These are phyloP conservation scores for Donacobius atricapilla DNA, from an alignment of 2,113 vertebrate species.

Conservation along the genomic window DNA sequence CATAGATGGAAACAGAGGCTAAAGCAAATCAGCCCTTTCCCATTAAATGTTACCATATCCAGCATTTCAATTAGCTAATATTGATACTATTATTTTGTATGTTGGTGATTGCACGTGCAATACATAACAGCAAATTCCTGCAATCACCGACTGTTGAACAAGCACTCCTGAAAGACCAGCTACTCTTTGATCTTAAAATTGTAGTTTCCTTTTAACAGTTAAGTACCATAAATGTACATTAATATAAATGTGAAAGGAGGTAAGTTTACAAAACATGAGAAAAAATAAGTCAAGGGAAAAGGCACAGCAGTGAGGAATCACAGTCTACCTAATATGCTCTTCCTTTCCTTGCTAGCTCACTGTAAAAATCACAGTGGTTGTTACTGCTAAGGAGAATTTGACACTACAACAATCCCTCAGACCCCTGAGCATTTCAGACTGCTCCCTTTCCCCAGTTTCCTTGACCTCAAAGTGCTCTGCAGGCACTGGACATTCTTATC, in stretches of 20 bases:
- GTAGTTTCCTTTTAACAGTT: background rate
- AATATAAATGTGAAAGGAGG: background rate
- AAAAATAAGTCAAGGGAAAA: background rate
- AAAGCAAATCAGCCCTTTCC: background rate
- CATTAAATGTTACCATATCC: background rate
- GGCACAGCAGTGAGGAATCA: background rate
- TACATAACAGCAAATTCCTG: slow-evolving; percentile 17
- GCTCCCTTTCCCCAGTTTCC: background rate
- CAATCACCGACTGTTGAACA: background rate
- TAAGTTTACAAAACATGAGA: background rate
- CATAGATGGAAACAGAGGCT: background rate
- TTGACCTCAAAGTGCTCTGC: background rate
- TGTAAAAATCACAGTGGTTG: background rate
- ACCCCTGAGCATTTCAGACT: background rate
- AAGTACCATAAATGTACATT: background rate
- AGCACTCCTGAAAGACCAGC: background rate
- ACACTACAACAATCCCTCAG: background rate
- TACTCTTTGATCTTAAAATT: background rate
- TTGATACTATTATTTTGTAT: background rate
- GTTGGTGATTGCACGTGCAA: background rate
- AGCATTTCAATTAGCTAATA: slow-evolving; percentile 1
- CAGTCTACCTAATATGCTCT: background rate
- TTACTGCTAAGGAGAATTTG: background rate
- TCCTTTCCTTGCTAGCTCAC: background rate
- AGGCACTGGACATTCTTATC: background rate